Evolutionary conservation across 2,888 invertebrate species (phyloP).

Genomic region (Onchidella celtica): DNA sequence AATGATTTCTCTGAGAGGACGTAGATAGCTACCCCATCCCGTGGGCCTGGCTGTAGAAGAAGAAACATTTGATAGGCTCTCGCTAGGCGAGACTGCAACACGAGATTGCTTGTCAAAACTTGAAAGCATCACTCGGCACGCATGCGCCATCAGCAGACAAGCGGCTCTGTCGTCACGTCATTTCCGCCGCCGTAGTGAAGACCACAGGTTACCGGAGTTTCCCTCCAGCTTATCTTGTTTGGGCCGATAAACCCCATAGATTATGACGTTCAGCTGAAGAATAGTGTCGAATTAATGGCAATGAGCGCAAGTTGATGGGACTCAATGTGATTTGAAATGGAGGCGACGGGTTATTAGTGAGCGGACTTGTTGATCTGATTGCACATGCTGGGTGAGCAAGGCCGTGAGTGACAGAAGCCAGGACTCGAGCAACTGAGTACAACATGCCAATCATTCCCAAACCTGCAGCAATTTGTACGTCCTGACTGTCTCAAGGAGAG

Average conservation of each 20-base stretch:
- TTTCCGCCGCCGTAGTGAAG: constrained; percentile 30
- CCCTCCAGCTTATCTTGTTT: constrained; percentile 31
- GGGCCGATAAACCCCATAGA: constrained; percentile 15
- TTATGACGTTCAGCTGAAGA: background rate
- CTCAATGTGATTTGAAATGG: constrained; percentile 26
- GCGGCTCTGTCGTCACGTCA: background rate
- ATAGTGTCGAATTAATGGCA: constrained; percentile 26
- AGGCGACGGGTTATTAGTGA: constrained; percentile 7
- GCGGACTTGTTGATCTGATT: background rate
- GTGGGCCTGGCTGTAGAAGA: background rate
- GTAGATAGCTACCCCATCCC: background rate
- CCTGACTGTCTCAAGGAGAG: background rate
- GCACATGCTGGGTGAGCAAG: background rate
- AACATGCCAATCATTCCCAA: background rate
- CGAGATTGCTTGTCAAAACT: constrained; percentile 46
- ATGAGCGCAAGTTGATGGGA: background rate
- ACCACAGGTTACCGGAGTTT: constrained; percentile 34
- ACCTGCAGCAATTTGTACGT: constrained; percentile 2
- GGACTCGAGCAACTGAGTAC: background rate
- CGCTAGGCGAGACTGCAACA: constrained; percentile 24
- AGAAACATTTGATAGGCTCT: constrained; percentile 34
- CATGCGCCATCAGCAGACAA: constrained; percentile 7
- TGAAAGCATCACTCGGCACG: constrained; percentile 33
- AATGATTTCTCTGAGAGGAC: background rate
- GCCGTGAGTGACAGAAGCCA: background rate